Conservation (phyloP, 2,797 vertebrate species). For the Nasua narica region DNA sequence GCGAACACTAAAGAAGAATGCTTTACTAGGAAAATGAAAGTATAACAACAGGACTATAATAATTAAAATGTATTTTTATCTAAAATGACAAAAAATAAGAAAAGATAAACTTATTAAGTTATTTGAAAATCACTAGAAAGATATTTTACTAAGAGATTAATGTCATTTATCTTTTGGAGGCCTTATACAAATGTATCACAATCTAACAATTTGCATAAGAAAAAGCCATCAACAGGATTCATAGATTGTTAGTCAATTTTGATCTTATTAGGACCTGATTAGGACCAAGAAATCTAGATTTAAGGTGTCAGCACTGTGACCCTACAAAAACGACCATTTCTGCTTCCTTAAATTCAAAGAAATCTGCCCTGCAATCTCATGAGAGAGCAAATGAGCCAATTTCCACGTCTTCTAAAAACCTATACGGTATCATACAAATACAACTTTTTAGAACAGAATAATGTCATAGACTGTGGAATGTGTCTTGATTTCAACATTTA, state of each 20-base stretch:
- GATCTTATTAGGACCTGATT: not conserved
- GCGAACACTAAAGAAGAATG: not conserved
- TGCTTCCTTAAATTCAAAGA: not conserved
- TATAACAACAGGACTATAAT: not conserved
- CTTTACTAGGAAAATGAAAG: not conserved
- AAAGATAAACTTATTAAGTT: not conserved
- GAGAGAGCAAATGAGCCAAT: not conserved
- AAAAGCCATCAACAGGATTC: not conserved
- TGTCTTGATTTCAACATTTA: not conserved
- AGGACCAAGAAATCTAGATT: not conserved
- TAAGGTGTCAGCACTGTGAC: not conserved
- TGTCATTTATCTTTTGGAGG: not conserved
- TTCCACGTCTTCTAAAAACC: not conserved
- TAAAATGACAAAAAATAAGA: not conserved
- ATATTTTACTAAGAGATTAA: not conserved
- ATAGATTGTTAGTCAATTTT: not conserved
- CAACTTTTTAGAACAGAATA: constrained; percentile 11
- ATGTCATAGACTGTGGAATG: not conserved
- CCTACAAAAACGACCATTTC: not conserved
- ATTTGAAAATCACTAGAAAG: not conserved
- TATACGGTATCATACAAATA: not conserved
- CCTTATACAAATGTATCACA: not conserved
- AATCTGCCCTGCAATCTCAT: not conserved
- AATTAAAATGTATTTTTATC: not conserved
- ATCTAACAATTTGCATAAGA: not conserved